These are phyloP conservation scores for Coregonus sp. DNA, from an alignment of 2,797 vertebrate genomes.

Conservation along the genomic window DNA sequence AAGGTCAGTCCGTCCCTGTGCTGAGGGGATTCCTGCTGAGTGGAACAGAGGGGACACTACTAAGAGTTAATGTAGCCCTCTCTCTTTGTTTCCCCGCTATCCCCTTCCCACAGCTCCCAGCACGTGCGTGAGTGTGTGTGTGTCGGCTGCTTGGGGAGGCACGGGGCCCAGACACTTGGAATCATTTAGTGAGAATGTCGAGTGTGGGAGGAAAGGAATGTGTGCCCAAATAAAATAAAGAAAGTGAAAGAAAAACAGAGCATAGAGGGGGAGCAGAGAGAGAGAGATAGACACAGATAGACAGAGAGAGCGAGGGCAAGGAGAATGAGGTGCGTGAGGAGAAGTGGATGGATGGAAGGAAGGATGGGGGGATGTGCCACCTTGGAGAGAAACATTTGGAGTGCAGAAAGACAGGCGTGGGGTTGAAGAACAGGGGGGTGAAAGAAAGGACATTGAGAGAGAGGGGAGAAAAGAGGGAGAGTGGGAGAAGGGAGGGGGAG, in stretches of 20 bases:
- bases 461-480: neutral
- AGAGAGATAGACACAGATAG: conserved; percentile 42
- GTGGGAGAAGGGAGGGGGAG: conserved; percentile 47
- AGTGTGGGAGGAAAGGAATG: conserved; percentile 85
- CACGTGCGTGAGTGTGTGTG: conserved; percentile 34
- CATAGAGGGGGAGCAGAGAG: conserved; percentile 45
- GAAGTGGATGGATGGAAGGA: neutral
- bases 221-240: conserved; percentile 75
- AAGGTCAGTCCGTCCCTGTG: conserved; percentile 28
- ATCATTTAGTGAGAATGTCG: conserved; percentile 81
- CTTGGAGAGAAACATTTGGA: conserved; percentile 39
- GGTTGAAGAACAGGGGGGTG: conserved; percentile 41
- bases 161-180: conserved; percentile 82
- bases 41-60: conserved; percentile 17
- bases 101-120: too few species aligned
- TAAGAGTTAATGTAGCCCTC: too few species aligned
- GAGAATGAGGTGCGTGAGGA: conserved; percentile 54
- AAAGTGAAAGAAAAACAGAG: conserved; percentile 80
- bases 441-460: conserved; percentile 26
- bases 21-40: conserved; percentile 12
- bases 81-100: too few species aligned
- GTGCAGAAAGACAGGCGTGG: conserved; percentile 17
- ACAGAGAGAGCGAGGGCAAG: conserved; percentile 36
- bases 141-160: conserved; percentile 64
- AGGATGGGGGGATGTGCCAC: conserved; percentile 41